These are phyloP conservation scores for Oligia latruncula DNA, from an alignment of 2,888 invertebrate genomes.

Conservation along the genomic window DNA sequence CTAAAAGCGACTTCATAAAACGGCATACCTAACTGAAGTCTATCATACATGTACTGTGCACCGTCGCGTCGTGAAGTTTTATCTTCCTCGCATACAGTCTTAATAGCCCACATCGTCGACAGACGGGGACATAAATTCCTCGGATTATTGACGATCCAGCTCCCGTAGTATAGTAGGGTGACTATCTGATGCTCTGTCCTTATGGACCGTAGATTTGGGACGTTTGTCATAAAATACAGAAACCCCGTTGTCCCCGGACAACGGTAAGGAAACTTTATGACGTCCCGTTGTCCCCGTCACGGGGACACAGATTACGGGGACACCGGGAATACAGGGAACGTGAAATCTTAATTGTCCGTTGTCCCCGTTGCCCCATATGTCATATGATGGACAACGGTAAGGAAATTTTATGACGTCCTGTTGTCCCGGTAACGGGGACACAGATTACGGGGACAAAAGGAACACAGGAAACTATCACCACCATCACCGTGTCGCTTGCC, in stretches of 20 bases:
- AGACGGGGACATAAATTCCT: slow-evolving; percentile 61
- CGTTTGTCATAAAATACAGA: slow-evolving; percentile 11
- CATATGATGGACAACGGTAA: too few relatives aligned
- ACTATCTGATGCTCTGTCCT: slow-evolving; percentile 37
- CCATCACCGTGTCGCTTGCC: neutral
- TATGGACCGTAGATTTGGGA: slow-evolving; percentile 23
- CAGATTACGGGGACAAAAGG: too few relatives aligned
- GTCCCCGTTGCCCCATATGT: too few relatives aligned
- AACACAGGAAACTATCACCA: neutral
- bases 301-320: too few relatives aligned
- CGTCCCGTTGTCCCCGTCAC: too few relatives aligned
- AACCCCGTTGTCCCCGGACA: too few relatives aligned
- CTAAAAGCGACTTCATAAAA: slow-evolving; percentile 18
- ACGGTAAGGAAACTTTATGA: too few relatives aligned
- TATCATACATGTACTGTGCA: neutral
- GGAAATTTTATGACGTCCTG: too few relatives aligned
- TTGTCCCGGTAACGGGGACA: too few relatives aligned
- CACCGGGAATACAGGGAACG: too few relatives aligned
- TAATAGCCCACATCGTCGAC: slow-evolving; percentile 45
- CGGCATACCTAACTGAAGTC: neutral
- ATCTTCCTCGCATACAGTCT: slow-evolving; percentile 40
- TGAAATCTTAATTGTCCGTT: too few relatives aligned
- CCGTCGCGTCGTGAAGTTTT: slow-evolving; percentile 39
- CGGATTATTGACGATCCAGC: slow-evolving; percentile 62
- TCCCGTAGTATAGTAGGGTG: slow-evolving; percentile 38